phyloP scores from a whole-genome alignment of 2,113 vertebrate genomes.

The Eublepharis macularius region DNA sequence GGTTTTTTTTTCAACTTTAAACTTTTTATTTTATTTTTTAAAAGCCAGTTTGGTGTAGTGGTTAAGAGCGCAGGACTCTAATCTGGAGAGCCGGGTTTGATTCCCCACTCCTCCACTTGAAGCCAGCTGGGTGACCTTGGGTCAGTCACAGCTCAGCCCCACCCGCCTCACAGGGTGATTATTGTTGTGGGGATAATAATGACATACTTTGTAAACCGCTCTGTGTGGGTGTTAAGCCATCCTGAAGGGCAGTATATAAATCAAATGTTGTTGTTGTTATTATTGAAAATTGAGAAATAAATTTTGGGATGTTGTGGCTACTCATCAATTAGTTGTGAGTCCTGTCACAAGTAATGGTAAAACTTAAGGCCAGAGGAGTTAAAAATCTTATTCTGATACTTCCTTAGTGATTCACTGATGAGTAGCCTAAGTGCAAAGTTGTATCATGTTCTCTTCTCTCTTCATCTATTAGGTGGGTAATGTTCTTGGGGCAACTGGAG shows the following conservation, averaged over 20 bases:
- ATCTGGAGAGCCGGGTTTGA: too few species aligned
- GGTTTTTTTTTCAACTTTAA: too few species aligned
- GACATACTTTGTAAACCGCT: too few species aligned
- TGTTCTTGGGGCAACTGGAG: not conserved
- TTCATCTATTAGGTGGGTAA: not conserved
- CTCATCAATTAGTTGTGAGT: not conserved
- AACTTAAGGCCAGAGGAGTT: rapidly evolving
- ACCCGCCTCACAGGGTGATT: too few species aligned
- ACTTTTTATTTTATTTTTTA: not conserved
- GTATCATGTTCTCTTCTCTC: not conserved
- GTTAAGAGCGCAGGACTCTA: too few species aligned
- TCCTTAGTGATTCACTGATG: not conserved
- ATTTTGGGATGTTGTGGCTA: not conserved
- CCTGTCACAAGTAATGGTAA: not conserved
- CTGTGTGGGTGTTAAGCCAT: too few species aligned
- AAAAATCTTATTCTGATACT: not conserved
- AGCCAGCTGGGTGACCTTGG: too few species aligned
- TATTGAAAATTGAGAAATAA: not conserved
- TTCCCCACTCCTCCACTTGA: too few species aligned
- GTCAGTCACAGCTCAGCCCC: too few species aligned
- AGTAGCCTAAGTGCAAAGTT: not conserved
- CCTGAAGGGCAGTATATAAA: too few species aligned
- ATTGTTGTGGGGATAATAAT: too few species aligned
- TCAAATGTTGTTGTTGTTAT: not conserved
- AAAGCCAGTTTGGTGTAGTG: too few species aligned